Conservation (phyloP, 1,140 invertebrate species). For the Drosophila arizonae region DNA sequence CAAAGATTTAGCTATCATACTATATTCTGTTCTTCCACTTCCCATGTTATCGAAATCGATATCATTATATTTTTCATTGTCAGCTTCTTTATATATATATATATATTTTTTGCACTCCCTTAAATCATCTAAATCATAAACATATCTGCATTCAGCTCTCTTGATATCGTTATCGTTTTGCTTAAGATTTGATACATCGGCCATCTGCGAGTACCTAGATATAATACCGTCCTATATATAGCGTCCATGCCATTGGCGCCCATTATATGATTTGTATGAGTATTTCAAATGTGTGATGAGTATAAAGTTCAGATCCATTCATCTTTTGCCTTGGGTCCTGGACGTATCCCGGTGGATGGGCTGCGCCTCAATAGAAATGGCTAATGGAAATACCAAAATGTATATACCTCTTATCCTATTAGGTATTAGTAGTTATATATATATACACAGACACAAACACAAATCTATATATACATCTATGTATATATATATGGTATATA, state of each 20-base stretch:
- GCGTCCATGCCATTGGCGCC: slow-evolving; percentile 65
- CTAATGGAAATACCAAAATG: slow-evolving; percentile 28
- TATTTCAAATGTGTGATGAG: slow-evolving; percentile 3
- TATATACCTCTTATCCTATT: slow-evolving; percentile 76
- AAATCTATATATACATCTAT: slow-evolving; percentile 56
- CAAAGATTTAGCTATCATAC: no score
- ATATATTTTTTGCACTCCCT: no score
- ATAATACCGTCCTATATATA: slow-evolving; percentile 74
- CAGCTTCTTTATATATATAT: no score
- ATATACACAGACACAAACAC: slow-evolving; percentile 45
- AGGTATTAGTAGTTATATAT: slow-evolving; percentile 36
- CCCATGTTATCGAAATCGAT: no score
- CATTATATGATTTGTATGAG: slow-evolving; percentile 28
- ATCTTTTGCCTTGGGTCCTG: slow-evolving; percentile 9
- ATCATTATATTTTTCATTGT: no score
- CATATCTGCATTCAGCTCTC: not conserved
- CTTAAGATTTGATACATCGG: slow-evolving; percentile 24
- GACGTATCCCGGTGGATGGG: slow-evolving; percentile 24
- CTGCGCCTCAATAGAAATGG: slow-evolving; percentile 6
- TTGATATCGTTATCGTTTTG: slow-evolving; percentile 15
- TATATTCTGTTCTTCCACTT: no score
- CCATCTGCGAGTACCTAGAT: slow-evolving; percentile 52
- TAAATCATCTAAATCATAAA: not conserved
- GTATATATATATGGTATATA: slow-evolving; percentile 45
- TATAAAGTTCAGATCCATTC: slow-evolving; percentile 9